These are phyloP conservation scores for Aphelenchoides avenae DNA, from an alignment of 1,140 invertebrate species.

Conservation along the genomic window DNA sequence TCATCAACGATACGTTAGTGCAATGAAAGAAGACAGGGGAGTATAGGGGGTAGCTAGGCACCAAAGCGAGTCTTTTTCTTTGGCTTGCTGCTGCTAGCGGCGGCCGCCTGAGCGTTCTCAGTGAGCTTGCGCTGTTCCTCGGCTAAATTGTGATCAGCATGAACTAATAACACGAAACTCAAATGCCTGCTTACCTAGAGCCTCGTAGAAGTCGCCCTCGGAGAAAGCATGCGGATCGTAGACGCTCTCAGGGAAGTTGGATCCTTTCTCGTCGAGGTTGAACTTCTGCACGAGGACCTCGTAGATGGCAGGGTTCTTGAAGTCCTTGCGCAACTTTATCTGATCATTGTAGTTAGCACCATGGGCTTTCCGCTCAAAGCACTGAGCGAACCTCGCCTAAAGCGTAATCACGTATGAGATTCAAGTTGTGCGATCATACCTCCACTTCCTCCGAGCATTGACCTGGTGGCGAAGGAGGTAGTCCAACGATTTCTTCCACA, in stretches of 20 bases:
- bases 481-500: too few species aligned
- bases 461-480: too few species aligned
- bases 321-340: constrained; percentile 18
- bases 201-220: constrained; percentile 11
- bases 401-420: not conserved
- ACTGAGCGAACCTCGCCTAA: constrained; percentile 5
- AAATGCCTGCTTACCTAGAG: constrained; percentile 14
- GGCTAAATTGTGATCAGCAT: too few species aligned
- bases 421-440: not conserved
- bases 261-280: constrained; percentile 21
- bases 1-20: too few species aligned
- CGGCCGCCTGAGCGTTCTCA: too few species aligned
- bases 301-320: constrained; percentile 15
- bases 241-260: constrained; percentile 2
- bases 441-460: too few species aligned
- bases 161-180: too few species aligned
- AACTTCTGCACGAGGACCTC: constrained; percentile 9
- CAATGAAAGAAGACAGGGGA: too few species aligned
- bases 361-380: constrained; percentile 9
- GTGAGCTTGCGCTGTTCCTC: too few species aligned
- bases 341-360: constrained; percentile 6
- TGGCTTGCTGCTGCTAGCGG: too few species aligned
- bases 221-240: constrained; percentile 14
- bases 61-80: too few species aligned
- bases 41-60: too few species aligned